Percentiles rank a stretch among this genome's conserved stretches.
phyloP scores from a whole-genome alignment of 2,888 invertebrate species.

The Melikaiella ostensackeni region DNA sequence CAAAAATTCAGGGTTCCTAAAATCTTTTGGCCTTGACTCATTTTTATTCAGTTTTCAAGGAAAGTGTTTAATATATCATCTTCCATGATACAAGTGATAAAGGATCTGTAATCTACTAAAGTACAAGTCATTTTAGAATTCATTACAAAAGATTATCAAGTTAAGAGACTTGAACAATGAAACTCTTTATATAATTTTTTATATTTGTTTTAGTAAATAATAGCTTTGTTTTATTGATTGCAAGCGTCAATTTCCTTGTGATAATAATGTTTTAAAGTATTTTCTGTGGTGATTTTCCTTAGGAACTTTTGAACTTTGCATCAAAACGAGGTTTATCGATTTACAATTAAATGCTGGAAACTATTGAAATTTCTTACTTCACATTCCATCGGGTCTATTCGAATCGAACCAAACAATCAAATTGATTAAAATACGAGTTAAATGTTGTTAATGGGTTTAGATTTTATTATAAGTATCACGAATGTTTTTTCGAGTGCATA shows the following conservation, averaged over 20 bases:
- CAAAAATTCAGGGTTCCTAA: neutral
- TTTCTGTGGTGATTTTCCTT: neutral
- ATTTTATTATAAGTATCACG: neutral
- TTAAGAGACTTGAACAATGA: neutral
- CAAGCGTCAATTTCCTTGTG: neutral
- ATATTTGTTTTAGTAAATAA: neutral
- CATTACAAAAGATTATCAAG: neutral
- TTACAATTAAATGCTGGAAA: neutral
- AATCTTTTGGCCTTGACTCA: neutral
- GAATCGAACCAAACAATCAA: neutral
- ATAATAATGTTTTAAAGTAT: neutral
- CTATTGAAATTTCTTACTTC: constrained; percentile 5
- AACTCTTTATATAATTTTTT: neutral
- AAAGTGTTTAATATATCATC: neutral
- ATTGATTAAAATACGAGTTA: neutral
- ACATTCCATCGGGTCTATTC: neutral
- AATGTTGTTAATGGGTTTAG: neutral
- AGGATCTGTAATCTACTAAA: constrained; percentile 10
- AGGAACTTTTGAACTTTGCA: neutral
- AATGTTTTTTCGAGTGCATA: neutral
- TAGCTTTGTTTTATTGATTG: neutral
- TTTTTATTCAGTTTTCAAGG: constrained; percentile 8
- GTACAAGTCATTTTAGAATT: constrained; percentile 12
- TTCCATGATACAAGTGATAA: constrained; percentile 11
- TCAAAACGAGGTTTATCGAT: neutral